Conservation (phyloP, 1,140 invertebrate species). For the Kradibia gibbosae region DNA sequence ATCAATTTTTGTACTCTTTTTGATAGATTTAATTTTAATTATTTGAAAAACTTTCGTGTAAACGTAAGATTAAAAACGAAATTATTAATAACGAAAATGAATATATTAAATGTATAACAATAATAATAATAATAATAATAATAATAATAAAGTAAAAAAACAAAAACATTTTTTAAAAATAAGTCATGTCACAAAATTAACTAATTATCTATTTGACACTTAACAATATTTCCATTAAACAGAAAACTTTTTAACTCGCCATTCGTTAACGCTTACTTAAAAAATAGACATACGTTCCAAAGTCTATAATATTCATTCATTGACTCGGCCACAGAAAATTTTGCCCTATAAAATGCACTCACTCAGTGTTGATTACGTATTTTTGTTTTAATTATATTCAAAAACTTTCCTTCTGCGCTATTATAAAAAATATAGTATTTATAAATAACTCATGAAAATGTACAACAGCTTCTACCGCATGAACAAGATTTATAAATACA, state of each 20-base stretch:
- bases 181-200: not conserved
- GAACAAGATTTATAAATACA: not conserved
- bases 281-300: slow-evolving; percentile 18
- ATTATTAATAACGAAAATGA: not conserved
- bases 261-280: not conserved
- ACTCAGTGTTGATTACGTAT: not conserved
- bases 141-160: not conserved
- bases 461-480: slow-evolving; percentile 25
- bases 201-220: not conserved
- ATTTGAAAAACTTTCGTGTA: not conserved
- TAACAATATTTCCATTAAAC: not conserved
- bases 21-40: not conserved
- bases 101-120: not conserved
- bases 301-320: not conserved
- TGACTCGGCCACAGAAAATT: slow-evolving; percentile 3
- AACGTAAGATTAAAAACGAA: not conserved
- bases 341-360: not conserved
- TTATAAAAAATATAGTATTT: slow-evolving; percentile 57
- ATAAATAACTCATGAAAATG: slow-evolving; percentile 49
- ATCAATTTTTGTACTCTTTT: not conserved
- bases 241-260: not conserved
- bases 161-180: not conserved
- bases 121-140: not conserved
- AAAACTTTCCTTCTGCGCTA: not conserved
- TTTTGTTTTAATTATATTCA: not conserved